Percentiles rank a stretch among this genome's conserved stretches.
Evolutionary conservation across 2,888 invertebrate genomes (phyloP).

Genomic region (Spatulosminthurus flaviceps): DNA sequence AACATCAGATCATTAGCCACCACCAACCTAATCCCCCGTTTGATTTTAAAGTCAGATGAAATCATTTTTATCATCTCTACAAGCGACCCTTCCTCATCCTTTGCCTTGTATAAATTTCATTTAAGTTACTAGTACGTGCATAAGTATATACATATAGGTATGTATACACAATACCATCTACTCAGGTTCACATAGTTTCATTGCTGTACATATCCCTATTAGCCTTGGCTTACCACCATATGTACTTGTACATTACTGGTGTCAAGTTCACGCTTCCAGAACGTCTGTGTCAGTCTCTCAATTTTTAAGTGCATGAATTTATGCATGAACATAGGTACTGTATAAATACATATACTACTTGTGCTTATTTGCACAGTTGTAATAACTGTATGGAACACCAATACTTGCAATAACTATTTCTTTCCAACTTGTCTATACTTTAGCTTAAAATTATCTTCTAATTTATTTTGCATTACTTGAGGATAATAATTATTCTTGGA

Average conservation of each 20-base stretch:
- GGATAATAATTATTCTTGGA: too few relatives aligned
- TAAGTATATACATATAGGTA: not conserved
- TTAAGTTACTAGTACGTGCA: not conserved
- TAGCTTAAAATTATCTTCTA: not conserved
- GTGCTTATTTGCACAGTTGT: not conserved
- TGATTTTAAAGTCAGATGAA: slow-evolving; percentile 53
- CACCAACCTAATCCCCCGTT: slow-evolving; percentile 49
- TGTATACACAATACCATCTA: not conserved
- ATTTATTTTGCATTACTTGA: too few relatives aligned
- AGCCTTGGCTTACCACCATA: too few relatives aligned
- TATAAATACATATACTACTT: too few relatives aligned
- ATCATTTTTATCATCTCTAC: slow-evolving; percentile 42
- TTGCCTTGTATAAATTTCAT: not conserved
- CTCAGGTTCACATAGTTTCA: not conserved
- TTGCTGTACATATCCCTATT: too few relatives aligned
- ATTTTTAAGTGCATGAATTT: too few relatives aligned
- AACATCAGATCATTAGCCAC: slow-evolving; percentile 52
- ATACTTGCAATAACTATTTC: not conserved
- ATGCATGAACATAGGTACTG: too few relatives aligned
- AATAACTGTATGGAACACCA: too few relatives aligned
- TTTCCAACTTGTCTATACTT: not conserved
- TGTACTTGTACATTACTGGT: too few relatives aligned
- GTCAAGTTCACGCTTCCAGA: too few relatives aligned
- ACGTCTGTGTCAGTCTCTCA: too few relatives aligned
- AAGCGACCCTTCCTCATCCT: slow-evolving; percentile 32